Evolutionary conservation across 2,888 invertebrate species (phyloP), one percentile per base, ranked within the genome.

Genomic region (Chironomus tentans): DNA sequence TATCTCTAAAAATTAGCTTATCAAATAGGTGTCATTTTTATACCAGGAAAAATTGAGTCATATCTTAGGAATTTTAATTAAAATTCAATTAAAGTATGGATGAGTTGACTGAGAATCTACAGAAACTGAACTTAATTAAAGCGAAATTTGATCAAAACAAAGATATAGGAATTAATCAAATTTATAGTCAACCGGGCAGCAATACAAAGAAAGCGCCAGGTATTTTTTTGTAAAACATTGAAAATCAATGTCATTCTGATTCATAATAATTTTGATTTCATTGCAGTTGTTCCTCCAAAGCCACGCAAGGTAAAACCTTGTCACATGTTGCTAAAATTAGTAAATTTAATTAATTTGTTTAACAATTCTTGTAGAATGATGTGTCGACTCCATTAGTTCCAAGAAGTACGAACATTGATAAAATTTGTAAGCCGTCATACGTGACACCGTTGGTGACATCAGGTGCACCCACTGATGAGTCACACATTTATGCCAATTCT

Each of bases 381-480:
- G 61, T 28, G n/a, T 68, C 48, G 13, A 72, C 38, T 24, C 74
- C 74, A 12, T 38, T 47, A 90, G 90, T 93, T 80, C 93, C 93
- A 77, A 91, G 91, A 81, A 93, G 92, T 82, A 90, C 90, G 79
- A 86, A 87, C 4, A 86, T 93, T 72, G 90, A 88, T 81, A 87
- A 89, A 79, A 85, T 90, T 74, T 86, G 90, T 74, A 91, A 91
- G 80, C 93, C 93, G 2, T 90, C 91, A 7, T 93, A 90, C 82
- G 74, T 56, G 15, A 46, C 74, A n/a, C 74, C 18, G 24, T 74
- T 74, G 48, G 48, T 6, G 2, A n/a, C 48, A 21, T 12, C 68
- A 18, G 18, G n/a, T 56, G 15, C 15, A 18, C 7, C 38, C 0
- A 62, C 13, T 65, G 68, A 74, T 18, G 65, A 65, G 13, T 24